Conservation (phyloP, 2,888 invertebrate genomes). For the Ctenicera cuprea region DNA sequence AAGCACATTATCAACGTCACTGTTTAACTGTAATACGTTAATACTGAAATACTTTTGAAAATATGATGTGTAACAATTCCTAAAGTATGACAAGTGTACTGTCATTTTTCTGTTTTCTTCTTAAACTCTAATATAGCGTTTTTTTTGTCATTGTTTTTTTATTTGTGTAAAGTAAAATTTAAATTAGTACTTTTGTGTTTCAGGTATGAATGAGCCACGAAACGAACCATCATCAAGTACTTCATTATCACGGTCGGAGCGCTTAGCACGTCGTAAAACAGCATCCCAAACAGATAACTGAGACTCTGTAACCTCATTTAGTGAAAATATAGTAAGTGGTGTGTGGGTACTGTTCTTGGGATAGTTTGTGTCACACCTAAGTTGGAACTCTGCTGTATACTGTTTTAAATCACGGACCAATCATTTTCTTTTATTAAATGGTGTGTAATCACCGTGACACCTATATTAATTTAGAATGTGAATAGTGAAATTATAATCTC, state of each 20-base stretch:
- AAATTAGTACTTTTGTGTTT: background rate
- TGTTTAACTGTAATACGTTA: too few relatives aligned
- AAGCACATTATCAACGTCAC: too few relatives aligned
- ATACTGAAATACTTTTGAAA: too few relatives aligned
- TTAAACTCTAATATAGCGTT: too few relatives aligned
- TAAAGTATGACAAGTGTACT: too few relatives aligned
- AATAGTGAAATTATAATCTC: constrained; percentile 48
- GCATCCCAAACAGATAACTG: constrained; percentile 62
- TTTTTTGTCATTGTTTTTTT: too few relatives aligned
- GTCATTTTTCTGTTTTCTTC: too few relatives aligned
- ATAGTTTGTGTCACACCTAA: constrained; percentile 44
- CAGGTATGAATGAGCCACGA: background rate
- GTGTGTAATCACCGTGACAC: constrained; percentile 29
- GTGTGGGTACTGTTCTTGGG: constrained; percentile 53
- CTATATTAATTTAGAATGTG: constrained; percentile 35
- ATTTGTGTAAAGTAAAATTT: too few relatives aligned
- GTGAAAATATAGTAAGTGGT: constrained; percentile 56
- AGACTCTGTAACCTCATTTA: constrained; percentile 54
- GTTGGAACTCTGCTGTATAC: constrained; percentile 30
- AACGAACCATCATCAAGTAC: constrained; percentile 49
- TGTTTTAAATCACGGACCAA: constrained; percentile 53
- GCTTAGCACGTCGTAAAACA: constrained; percentile 63
- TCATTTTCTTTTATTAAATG: constrained; percentile 39
- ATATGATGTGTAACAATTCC: too few relatives aligned
- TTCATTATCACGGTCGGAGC: constrained; percentile 63